Percentiles rank a stretch among this genome's conserved stretches.
Evolutionary conservation across 64 coral and sea anemone species (phyloP).

Genomic region (Pocillopora verrucosa): DNA sequence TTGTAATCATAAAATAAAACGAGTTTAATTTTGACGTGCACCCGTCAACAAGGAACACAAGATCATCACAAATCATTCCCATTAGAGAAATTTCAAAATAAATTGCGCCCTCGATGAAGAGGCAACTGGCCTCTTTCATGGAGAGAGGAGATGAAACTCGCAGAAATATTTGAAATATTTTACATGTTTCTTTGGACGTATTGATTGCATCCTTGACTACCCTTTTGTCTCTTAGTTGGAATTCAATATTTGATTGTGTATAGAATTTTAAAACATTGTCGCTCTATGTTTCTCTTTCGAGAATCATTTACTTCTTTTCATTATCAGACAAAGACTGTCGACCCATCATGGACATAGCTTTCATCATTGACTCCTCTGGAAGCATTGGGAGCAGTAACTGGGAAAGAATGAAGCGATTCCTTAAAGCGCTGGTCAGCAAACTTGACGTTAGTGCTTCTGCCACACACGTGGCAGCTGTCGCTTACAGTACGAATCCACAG

Average conservation of each 20-base stretch:
- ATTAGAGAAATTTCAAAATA: too few species aligned
- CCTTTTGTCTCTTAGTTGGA: too few species aligned
- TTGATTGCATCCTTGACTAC: too few species aligned
- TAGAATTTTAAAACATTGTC: neutral
- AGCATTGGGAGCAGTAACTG: slow-evolving; percentile 62
- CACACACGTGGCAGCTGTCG: slow-evolving; percentile 36
- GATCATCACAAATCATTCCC: too few species aligned
- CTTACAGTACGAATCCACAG: slow-evolving; percentile 45
- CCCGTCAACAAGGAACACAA: too few species aligned
- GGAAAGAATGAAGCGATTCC: slow-evolving; percentile 41
- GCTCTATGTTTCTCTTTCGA: neutral
- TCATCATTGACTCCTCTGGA: slow-evolving; percentile 62
- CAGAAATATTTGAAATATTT: too few species aligned
- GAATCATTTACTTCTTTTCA: neutral
- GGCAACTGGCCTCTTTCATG: too few species aligned
- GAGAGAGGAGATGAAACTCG: too few species aligned
- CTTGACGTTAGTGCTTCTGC: slow-evolving; percentile 39
- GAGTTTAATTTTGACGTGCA: too few species aligned
- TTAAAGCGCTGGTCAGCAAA: slow-evolving; percentile 32
- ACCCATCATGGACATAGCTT: slow-evolving; percentile 20
- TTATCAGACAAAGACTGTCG: slow-evolving; percentile 25
- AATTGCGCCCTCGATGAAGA: too few species aligned
- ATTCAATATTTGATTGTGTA: neutral
- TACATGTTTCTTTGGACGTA: too few species aligned
- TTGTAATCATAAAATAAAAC: too few species aligned